Percentiles rank a stretch among this genome's conserved stretches.
Evolutionary conservation across 2,113 vertebrate species (phyloP).

Genomic region (Falco punctatus): DNA sequence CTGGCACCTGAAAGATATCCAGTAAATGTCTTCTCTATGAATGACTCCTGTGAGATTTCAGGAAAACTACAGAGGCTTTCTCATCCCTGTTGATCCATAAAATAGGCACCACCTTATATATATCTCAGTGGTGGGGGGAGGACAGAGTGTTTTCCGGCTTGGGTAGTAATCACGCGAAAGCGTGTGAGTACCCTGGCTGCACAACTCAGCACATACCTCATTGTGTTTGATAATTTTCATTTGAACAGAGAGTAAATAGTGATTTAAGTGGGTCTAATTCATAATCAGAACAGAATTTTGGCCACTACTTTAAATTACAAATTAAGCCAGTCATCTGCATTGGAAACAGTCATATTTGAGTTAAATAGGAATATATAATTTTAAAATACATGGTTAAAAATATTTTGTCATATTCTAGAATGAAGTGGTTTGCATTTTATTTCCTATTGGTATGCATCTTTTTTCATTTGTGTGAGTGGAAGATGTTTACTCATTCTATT

Average conservation of each 20-base stretch:
- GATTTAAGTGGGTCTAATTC: not conserved
- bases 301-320: not conserved
- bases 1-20: not conserved
- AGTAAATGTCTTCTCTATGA: not conserved
- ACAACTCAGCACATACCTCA: not conserved
- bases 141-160: not conserved
- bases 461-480: not conserved
- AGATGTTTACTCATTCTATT: not conserved
- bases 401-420: not conserved
- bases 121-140: not conserved
- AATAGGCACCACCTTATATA: not conserved
- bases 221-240: not conserved
- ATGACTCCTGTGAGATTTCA: not conserved
- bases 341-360: not conserved
- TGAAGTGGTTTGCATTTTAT: not conserved
- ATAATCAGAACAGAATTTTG: constrained; percentile 2
- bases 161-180: not conserved
- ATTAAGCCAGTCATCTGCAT: not conserved
- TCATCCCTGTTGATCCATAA: not conserved
- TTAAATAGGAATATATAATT: not conserved
- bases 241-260: not conserved
- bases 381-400: not conserved
- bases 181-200: not conserved
- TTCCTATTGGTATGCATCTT: not conserved
- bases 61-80: not conserved